Conservation (phyloP, 2,888 invertebrate genomes). For the Meteorus colon region DNA sequence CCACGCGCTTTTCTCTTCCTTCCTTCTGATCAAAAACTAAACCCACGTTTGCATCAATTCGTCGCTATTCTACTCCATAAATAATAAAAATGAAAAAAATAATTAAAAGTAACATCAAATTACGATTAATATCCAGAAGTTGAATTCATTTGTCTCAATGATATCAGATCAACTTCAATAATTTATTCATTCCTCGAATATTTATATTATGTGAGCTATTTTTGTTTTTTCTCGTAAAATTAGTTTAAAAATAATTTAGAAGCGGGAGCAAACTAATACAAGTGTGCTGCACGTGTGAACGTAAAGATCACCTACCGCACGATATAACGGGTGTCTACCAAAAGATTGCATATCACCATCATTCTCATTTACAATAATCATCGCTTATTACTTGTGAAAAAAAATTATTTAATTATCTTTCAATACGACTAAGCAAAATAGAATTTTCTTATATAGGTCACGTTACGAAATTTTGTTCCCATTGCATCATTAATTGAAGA, state of each 20-base stretch:
- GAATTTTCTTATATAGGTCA: too few species aligned
- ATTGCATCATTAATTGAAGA: not conserved
- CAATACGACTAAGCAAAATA: not conserved
- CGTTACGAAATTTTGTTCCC: not conserved
- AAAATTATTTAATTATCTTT: not conserved
- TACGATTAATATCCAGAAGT: too few species aligned
- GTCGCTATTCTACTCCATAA: not conserved
- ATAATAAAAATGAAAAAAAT: not conserved
- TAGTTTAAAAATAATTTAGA: constrained; percentile 6
- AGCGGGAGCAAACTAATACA: constrained; percentile 45
- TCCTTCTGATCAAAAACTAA: constrained; percentile 51
- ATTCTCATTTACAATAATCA: not conserved
- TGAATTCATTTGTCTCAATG: too few species aligned
- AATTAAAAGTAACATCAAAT: not conserved
- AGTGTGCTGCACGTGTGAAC: constrained; percentile 55
- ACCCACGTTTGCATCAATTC: constrained; percentile 7
- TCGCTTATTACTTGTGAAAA: not conserved
- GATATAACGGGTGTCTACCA: constrained; percentile 51
- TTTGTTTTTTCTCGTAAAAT: not conserved
- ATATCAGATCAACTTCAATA: too few species aligned
- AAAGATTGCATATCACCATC: not conserved
- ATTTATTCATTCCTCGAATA: too few species aligned
- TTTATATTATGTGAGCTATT: not conserved
- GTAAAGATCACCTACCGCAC: constrained; percentile 47
- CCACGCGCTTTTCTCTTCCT: constrained; percentile 62